Evolutionary conservation across 2,888 invertebrate genomes (phyloP), one percentile per base, ranked within the genome.

Genomic region (Slavum lentiscoides): DNA sequence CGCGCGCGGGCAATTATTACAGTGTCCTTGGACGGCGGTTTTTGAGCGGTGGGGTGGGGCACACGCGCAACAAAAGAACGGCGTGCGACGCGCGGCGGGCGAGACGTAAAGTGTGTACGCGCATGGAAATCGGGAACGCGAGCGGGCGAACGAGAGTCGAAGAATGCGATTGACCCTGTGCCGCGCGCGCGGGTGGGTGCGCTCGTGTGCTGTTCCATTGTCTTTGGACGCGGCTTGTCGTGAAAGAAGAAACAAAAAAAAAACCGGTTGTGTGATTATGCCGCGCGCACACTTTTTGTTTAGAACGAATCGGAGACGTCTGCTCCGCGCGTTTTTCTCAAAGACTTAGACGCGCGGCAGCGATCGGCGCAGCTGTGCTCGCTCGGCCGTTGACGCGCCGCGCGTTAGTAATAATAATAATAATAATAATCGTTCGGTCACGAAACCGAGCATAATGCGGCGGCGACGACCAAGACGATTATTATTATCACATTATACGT

Each of bases 151-250:
- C 53, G 76, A 62, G 77, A 69, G 77, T 69, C 62, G 69, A 77
- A 70, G 77, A 77, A 77, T 77, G 77, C 70, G 69, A 70, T 77
- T 77, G 77, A 77, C 77, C 69, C 69, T 30, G 55, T 67, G 21
- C 55, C 58, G 37, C 55, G 37, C n/a, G 13, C 0, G n/a, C 23
- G 64, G 13, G 74, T 13, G 37, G 30, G 30, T 30, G 30, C 4
- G 30, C 30, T 30, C 30, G 30, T 30, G 30, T 30, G 30, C 30
- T 37, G 70, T 37, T 62, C 70, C 77, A 77, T 77, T 77, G 77
- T 77, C 77, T 77, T 70, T 70, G 62, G 70, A 62, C 37, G 21
- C 30, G 30, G 76, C 69, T 69, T 30, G 55, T 68, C 30, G 76
- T 69, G 23, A 76, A 61, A 30, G 30, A 30, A 30, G 4, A 30